Evolutionary conservation across 2,888 invertebrate genomes (phyloP), one percentile per base, ranked within the genome.

Genomic region (Erebia ligea): DNA sequence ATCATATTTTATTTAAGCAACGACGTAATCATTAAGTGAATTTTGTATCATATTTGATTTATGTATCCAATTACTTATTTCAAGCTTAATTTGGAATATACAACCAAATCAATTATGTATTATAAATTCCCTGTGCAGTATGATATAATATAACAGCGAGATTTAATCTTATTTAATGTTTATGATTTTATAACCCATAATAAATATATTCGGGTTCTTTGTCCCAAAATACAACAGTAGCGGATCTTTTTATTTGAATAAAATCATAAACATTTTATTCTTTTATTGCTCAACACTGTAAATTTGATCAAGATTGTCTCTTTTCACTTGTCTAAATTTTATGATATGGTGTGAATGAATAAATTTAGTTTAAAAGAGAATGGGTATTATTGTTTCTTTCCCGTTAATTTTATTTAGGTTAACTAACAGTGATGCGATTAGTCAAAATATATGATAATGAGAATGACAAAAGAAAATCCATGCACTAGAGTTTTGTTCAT

Each of bases 371-470:
- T 63, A 67, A 71, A 54, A 25, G 25, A 67, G 25, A 67, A 58
- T 67, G 57, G 11, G 21, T 19, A 9, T 17, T 67, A 13, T 45
- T 40, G 10, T 71, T 65, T 61, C 17, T 68, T 59, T 65, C 34
- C 71, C 68, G 71, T 71, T 71, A 68, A 45, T 54, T 13, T 65
- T 71, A 68, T 71, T 54, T 59, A 54, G 71, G 68, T 71, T 64
- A 57, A 61, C 42, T 68, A 71, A 68, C 71, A 58, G 71, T 65
- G 45, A 52, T 59, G 34, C 42, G 42, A 64, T 69, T 57, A 72
- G 62, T 63, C 56, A 61, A 66, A 45, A 15, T 65, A 40, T 34
- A 40, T 58, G 48, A 42, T 40, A 17, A 40, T 21, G 45, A 13
- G 10, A 19, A 42, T 61, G 19, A n/a, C 40, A 11, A 19, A 21